Conservation (phyloP, 30 jellyfish, hydroid and myxozoan species). For the Chironex yamaguchii region DNA sequence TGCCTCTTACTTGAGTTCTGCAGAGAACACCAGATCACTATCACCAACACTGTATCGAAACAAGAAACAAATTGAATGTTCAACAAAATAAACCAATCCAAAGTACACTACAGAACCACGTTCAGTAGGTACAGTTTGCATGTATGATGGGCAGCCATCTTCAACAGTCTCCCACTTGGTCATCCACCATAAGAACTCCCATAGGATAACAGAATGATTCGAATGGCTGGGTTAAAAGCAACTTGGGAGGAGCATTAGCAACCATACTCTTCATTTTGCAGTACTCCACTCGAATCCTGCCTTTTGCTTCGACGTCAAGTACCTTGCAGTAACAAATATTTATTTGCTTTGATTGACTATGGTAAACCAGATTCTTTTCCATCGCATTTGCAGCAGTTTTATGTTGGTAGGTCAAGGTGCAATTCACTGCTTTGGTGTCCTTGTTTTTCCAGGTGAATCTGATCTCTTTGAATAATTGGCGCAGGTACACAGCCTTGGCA, state of each 20-base stretch:
- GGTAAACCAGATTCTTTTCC: slow-evolving; percentile 8
- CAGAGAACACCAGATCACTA: background rate
- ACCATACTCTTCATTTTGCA: slow-evolving; percentile 12
- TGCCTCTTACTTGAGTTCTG: background rate
- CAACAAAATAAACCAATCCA: too few species aligned
- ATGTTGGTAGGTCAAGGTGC: background rate
- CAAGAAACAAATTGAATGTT: too few species aligned
- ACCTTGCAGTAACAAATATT: background rate
- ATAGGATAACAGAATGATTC: too few species aligned
- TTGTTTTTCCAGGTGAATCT: too few species aligned
- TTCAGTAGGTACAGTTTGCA: too few species aligned
- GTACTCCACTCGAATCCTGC: background rate
- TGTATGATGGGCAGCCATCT: too few species aligned
- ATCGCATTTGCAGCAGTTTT: slow-evolving; percentile 38
- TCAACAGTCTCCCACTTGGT: too few species aligned
- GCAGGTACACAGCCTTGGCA: too few species aligned
- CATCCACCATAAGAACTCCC: too few species aligned
- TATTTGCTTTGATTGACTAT: slow-evolving; percentile 28
- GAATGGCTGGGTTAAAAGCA: slow-evolving; percentile 60
- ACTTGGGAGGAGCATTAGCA: slow-evolving; percentile 33
- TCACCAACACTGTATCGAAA: slow-evolving; percentile 6
- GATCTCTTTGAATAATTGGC: too few species aligned
- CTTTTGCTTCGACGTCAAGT: background rate
- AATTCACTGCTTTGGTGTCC: too few species aligned
- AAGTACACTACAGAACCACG: too few species aligned